Evolutionary conservation across 2,113 vertebrate genomes (phyloP), one percentile per base, ranked within the genome.

Genomic region (Callionymus lyra): DNA sequence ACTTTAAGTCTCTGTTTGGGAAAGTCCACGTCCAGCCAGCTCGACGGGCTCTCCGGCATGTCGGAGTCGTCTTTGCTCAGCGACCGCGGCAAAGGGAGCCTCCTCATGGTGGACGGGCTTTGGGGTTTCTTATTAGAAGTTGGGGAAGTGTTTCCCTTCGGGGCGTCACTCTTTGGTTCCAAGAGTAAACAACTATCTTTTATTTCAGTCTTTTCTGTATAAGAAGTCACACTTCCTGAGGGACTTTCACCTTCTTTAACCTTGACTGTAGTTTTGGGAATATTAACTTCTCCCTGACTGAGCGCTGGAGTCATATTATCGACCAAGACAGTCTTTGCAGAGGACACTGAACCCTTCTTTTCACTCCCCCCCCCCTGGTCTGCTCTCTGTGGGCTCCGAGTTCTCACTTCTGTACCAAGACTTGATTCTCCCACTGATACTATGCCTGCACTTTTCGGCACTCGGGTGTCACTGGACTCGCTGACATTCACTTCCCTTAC

Each of bases 21-120:
- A 6, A 85, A 69, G 46, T 84, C 84, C 35, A 83, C 56, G 40
- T 84, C 81, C 12, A 77, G 38, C 60, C 68, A 77, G 44, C 55
- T 69, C 1, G 81, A 72, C n/a, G 83, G 83, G 9, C 63, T 44
- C 4, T 75, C 47, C 31, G 50, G 67, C 13, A 2, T 1, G 6
- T 76, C 59, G 12, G 65, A 13, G 47, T 65, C 56, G 1, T 63
- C 67, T 36, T 44, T 65, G 56, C 48, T 49, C 3, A 63, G 52
- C 34, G 68, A 67, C 9, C 40, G 34, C 10, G 64, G 34, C 0
- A 36, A 64, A 48, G 46, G 54, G 34, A 57, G 57, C 34, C 61
- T 65, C 32, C 58, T 69, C 10, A 65, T 66, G 51, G 76, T 41
- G 51, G 70, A 71, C 47, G 48, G 5, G n/a, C 55, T 45, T 38